A percentile compares a stretch with the other conserved stretches of the same genome.
Evolutionary conservation across 1,140 invertebrate genomes (phyloP).

Genomic region (Prorops nasuta): DNA sequence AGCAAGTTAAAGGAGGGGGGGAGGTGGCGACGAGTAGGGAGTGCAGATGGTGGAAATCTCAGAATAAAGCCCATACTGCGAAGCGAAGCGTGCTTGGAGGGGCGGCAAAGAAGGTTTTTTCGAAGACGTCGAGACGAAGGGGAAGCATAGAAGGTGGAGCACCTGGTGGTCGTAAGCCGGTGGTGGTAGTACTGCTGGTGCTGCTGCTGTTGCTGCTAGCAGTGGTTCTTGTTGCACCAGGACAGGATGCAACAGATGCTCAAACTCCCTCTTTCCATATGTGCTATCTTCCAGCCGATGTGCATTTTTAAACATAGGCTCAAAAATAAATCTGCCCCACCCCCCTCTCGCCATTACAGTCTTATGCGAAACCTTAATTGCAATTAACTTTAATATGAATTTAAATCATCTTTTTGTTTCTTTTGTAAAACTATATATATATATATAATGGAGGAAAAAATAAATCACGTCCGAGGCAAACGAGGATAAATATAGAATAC

Average conservation of each 20-base stretch:
- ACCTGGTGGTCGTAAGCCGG: conserved; percentile 47
- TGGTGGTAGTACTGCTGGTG: conserved; percentile 33
- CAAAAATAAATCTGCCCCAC: no score
- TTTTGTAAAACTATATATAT: no score
- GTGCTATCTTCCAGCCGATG: conserved; percentile 23
- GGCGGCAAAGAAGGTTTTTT: conserved; percentile 29
- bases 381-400: no score
- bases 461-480: no score
- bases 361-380: no score
- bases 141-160: conserved; percentile 49
- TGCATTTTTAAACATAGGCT: no score
- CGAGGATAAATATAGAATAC: no score
- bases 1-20: neutral
- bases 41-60: conserved; percentile 55
- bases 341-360: no score
- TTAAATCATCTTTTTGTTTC: no score
- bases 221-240: conserved; percentile 21
- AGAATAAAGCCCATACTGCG: conserved; percentile 37
- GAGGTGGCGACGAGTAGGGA: conserved; percentile 19
- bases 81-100: neutral
- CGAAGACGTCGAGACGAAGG: conserved; percentile 32
- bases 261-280: conserved; percentile 32
- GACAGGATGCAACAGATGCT: conserved; percentile 46
- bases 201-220: conserved; percentile 26
- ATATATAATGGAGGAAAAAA: no score